These are phyloP conservation scores for Nephrotoma flavescens DNA, from an alignment of 2,888 invertebrate genomes.

Conservation along the genomic window DNA sequence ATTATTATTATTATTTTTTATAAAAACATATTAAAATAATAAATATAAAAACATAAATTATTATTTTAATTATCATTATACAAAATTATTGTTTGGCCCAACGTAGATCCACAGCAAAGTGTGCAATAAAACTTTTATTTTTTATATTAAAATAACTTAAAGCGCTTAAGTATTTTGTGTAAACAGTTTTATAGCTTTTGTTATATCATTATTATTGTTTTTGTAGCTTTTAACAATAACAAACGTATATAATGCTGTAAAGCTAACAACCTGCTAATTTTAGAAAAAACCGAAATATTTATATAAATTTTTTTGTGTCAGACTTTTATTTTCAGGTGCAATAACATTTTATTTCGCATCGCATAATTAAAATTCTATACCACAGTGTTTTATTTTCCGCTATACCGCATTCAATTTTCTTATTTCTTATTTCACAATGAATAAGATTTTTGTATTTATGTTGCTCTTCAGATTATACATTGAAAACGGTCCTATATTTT, in stretches of 20 bases:
- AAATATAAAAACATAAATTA: not conserved
- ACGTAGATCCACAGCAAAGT: conserved; percentile 17
- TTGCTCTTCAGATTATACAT: too few species aligned
- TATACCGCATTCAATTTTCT: too few species aligned
- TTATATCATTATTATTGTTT: not conserved
- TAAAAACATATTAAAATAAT: not conserved
- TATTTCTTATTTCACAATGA: too few species aligned
- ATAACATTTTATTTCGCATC: not conserved
- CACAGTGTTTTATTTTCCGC: not conserved
- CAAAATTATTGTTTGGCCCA: conserved; percentile 13
- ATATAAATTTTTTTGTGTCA: not conserved
- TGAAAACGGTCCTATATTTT: too few species aligned
- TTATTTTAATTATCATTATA: not conserved
- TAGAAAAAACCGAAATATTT: not conserved
- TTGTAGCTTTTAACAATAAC: not conserved
- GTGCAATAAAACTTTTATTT: conserved; percentile 20
- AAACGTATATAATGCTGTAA: not conserved
- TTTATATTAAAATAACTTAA: conserved; percentile 2
- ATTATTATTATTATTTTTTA: not conserved
- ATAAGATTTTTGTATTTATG: too few species aligned
- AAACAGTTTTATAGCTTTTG: not conserved
- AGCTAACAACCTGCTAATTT: not conserved
- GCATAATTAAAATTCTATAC: not conserved
- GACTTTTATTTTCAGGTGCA: not conserved
- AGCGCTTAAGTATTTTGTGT: not conserved